These are phyloP conservation scores for Strix uralensis DNA, from an alignment of 2,113 vertebrate genomes.

Conservation along the genomic window DNA sequence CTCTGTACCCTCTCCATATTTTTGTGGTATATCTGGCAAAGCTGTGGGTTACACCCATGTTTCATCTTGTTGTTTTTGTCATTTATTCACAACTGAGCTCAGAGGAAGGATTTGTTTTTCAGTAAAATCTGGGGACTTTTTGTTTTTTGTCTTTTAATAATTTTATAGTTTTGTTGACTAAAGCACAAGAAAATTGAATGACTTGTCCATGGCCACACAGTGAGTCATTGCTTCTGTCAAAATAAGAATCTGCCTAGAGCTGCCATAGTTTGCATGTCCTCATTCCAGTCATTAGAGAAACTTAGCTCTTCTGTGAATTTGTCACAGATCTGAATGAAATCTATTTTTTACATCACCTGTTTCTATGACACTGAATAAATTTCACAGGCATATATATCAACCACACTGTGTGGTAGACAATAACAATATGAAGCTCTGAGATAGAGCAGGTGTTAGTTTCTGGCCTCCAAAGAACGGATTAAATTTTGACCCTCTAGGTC, in stretches of 20 bases:
- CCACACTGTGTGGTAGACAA: background rate
- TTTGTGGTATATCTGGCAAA: constrained; percentile 56
- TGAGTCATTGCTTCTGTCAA: constrained; percentile 47
- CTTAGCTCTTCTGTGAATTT: background rate
- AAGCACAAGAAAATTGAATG: constrained; percentile 16
- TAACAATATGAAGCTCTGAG: background rate
- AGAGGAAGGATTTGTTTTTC: constrained; percentile 53
- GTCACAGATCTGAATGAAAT: background rate
- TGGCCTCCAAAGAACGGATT: background rate
- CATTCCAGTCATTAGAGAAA: background rate
- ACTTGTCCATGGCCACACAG: background rate
- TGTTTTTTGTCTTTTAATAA: constrained; percentile 49
- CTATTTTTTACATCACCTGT: background rate
- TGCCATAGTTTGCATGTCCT: background rate
- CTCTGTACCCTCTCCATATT: constrained; percentile 44
- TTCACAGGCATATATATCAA: background rate
- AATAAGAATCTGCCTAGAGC: constrained; percentile 30
- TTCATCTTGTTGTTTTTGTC: constrained; percentile 63
- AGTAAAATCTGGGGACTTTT: constrained; percentile 46
- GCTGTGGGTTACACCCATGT: constrained; percentile 58
- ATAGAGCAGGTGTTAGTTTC: background rate
- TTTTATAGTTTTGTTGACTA: constrained; percentile 65
- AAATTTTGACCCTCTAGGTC: background rate
- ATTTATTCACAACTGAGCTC: constrained; percentile 63
- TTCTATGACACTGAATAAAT: background rate